Evolutionary conservation across 92 coral and sea anemone species (phyloP).

Genomic region (Umimayanthus chanpuru): DNA sequence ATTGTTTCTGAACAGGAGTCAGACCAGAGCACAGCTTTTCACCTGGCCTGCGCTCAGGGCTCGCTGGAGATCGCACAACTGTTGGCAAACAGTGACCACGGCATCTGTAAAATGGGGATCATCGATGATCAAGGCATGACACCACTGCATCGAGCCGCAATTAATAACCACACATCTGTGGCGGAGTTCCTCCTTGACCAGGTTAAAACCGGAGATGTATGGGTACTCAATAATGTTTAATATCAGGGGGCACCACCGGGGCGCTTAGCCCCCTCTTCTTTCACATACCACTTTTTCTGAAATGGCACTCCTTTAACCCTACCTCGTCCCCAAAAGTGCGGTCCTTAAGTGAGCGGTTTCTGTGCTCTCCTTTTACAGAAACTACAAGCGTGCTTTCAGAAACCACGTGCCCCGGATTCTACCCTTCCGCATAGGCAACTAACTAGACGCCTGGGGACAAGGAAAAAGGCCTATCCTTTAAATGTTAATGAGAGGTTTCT

Average conservation of each 20-base stretch:
- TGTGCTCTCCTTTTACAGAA: too few relatives aligned
- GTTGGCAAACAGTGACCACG: slow-evolving; percentile 52
- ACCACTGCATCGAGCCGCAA: slow-evolving; percentile 81
- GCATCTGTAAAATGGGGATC: slow-evolving; percentile 50
- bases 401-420: too few relatives aligned
- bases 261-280: background rate
- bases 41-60: slow-evolving; percentile 82
- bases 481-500: too few relatives aligned
- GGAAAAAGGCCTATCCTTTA: too few relatives aligned
- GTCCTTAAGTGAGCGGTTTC: too few relatives aligned
- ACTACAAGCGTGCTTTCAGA: too few relatives aligned
- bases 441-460: too few relatives aligned
- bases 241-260: too few relatives aligned
- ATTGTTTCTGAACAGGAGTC: slow-evolving; percentile 57
- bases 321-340: too few relatives aligned
- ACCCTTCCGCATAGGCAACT: too few relatives aligned
- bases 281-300: background rate
- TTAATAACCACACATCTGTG: slow-evolving; percentile 63
- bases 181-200: slow-evolving; percentile 74
- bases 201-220: slow-evolving; percentile 42
- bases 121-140: slow-evolving; percentile 78
- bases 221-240: background rate
- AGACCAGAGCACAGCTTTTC: slow-evolving; percentile 82
- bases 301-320: background rate
- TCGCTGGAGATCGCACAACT: slow-evolving; percentile 82